phyloP scores from a whole-genome alignment of 2,888 invertebrate species.

The Drymonia ruficornis region DNA sequence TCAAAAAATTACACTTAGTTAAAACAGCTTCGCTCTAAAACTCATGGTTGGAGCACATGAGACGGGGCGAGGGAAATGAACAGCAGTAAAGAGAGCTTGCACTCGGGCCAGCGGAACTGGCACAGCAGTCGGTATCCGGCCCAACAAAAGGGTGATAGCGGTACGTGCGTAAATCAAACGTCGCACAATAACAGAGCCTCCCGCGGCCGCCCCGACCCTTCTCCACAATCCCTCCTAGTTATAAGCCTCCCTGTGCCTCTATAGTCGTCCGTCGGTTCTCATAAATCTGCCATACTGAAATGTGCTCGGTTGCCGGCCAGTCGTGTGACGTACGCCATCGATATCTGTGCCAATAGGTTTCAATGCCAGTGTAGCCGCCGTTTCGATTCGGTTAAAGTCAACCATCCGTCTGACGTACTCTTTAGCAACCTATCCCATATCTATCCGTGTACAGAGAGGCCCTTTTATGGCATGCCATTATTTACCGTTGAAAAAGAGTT shows the following conservation, averaged over 20 bases:
- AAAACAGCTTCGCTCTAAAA: conserved; percentile 6
- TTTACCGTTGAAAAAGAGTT: conserved; percentile 42
- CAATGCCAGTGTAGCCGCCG: conserved; percentile 57
- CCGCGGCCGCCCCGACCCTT: conserved; percentile 63
- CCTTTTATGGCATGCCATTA: conserved; percentile 48
- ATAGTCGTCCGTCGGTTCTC: conserved; percentile 69
- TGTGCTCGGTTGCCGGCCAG: conserved; percentile 65
- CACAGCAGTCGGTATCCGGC: conserved; percentile 78
- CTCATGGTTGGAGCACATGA: conserved; percentile 19
- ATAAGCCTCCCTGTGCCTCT: conserved; percentile 62
- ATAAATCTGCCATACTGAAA: conserved; percentile 81
- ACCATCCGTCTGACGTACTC: conserved; percentile 48
- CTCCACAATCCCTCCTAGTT: conserved; percentile 60
- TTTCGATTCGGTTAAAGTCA: conserved; percentile 55
- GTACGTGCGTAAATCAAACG: conserved; percentile 84
- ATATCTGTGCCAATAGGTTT: conserved; percentile 76
- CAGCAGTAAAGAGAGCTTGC: conserved; percentile 58
- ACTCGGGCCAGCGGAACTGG: conserved; percentile 71
- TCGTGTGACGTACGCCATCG: conserved; percentile 61
- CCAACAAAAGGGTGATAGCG: conserved; percentile 84
- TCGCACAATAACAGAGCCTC: conserved; percentile 81
- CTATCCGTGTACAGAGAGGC: conserved; percentile 37
- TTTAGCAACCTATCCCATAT: conserved; percentile 47
- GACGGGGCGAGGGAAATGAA: conserved; percentile 33
- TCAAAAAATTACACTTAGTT: not conserved